phyloP scores from a whole-genome alignment of 2,113 vertebrate genomes.

The Cyprinodon brontotheroides region DNA sequence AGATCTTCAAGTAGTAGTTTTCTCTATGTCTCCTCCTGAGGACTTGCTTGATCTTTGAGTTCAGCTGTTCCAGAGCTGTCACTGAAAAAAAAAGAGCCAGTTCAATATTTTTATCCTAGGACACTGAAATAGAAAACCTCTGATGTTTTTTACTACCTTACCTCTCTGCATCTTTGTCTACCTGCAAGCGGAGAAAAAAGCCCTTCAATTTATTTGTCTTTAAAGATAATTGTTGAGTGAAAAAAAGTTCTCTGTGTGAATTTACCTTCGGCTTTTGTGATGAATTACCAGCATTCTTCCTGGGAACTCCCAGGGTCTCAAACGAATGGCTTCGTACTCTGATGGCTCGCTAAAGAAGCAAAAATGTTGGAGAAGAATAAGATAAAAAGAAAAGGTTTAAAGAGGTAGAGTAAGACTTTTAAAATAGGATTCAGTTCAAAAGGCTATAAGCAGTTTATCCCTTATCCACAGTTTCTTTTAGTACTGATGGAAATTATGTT shows the following conservation, averaged over 20 bases:
- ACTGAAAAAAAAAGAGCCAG: slow-evolving; percentile 52
- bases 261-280: slow-evolving; percentile 73
- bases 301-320: slow-evolving; percentile 83
- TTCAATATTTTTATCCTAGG: background rate
- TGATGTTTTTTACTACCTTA: slow-evolving; percentile 24
- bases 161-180: slow-evolving; percentile 76
- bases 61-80: slow-evolving; percentile 58
- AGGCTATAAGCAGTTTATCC: background rate
- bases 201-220: background rate
- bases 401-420: background rate
- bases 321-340: slow-evolving; percentile 89
- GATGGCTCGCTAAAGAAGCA: slow-evolving; percentile 83
- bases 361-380: background rate
- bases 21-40: slow-evolving; percentile 72
- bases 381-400: background rate
- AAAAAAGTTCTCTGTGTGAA: background rate
- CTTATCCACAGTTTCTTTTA: background rate
- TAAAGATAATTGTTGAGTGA: background rate
- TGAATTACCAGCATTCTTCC: slow-evolving; percentile 58
- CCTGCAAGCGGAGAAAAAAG: slow-evolving; percentile 47
- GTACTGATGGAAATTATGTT: background rate
- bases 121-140: background rate
- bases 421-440: background rate
- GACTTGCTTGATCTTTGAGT: slow-evolving; percentile 67
- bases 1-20: slow-evolving; percentile 13